Percentiles rank a stretch among this genome's conserved stretches.
These are phyloP conservation scores for Propithecus perrieri DNA, from an alignment of 2,797 vertebrate genomes.

Conservation along the genomic window DNA sequence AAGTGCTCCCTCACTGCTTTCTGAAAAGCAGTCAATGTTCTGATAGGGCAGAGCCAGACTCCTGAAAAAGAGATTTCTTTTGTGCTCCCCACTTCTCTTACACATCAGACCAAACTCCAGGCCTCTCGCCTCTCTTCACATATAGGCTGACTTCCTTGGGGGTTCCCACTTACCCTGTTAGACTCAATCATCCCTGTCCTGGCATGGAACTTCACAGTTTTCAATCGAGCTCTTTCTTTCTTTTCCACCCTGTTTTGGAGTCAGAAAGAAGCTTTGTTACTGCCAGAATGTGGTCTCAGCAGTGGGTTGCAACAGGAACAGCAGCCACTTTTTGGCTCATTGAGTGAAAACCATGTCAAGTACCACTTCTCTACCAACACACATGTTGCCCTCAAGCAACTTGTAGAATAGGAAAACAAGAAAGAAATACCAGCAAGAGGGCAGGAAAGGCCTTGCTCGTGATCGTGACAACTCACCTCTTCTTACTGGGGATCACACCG, in stretches of 20 bases:
- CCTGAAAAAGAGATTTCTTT: constrained; percentile 28
- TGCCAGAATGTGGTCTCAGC: neutral
- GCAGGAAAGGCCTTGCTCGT: neutral
- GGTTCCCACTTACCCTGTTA: constrained; percentile 94
- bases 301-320: neutral
- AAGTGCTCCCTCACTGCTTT: constrained; percentile 23
- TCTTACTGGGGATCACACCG: constrained; percentile 99
- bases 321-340: neutral
- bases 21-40: constrained; percentile 44
- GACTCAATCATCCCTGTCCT: constrained; percentile 99
- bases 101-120: constrained; percentile 32
- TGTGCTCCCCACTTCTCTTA: neutral
- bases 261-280: constrained; percentile 72
- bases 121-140: constrained; percentile 26
- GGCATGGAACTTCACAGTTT: constrained; percentile 99
- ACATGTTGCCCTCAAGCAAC: neutral
- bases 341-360: constrained; percentile 24
- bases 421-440: neutral
- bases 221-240: constrained; percentile 99
- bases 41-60: constrained; percentile 45
- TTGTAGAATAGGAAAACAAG: neutral
- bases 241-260: constrained; percentile 94
- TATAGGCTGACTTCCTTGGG: constrained; percentile 30
- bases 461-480: constrained; percentile 88
- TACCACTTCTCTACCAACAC: neutral